Evolutionary conservation across 2,797 vertebrate species (phyloP).

Genomic region (Coracias cyanogaster): DNA sequence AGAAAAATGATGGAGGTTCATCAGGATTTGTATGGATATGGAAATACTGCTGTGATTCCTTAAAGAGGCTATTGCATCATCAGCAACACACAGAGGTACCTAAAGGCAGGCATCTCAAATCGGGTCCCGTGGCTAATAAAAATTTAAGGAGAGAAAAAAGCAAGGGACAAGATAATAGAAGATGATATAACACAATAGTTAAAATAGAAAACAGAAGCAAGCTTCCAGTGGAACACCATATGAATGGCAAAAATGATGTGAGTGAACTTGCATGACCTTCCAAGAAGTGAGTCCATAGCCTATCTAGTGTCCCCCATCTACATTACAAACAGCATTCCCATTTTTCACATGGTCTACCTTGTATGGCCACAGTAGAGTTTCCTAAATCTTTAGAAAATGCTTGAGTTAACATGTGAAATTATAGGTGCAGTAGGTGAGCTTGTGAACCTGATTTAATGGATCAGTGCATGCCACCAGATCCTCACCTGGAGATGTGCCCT

Average conservation of each 20-base stretch:
- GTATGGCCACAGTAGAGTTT: neutral
- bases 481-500: neutral
- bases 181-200: neutral
- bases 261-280: neutral
- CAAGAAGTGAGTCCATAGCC: neutral
- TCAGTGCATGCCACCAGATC: neutral
- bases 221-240: neutral
- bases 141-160: constrained; percentile 2
- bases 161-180: constrained; percentile 8
- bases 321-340: neutral
- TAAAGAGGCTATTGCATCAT: neutral
- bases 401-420: neutral
- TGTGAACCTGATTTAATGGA: neutral
- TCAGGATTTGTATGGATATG: constrained; percentile 33
- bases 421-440: neutral
- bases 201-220: neutral
- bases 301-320: neutral
- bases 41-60: constrained; percentile 30
- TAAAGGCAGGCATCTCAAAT: constrained; percentile 33
- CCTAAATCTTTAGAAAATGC: neutral
- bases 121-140: constrained; percentile 37
- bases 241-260: neutral
- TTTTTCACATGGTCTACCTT: neutral
- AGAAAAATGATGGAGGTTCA: neutral
- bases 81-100: neutral